phyloP scores from a whole-genome alignment of 2,888 invertebrate genomes.

The Drosophila anomalata region DNA sequence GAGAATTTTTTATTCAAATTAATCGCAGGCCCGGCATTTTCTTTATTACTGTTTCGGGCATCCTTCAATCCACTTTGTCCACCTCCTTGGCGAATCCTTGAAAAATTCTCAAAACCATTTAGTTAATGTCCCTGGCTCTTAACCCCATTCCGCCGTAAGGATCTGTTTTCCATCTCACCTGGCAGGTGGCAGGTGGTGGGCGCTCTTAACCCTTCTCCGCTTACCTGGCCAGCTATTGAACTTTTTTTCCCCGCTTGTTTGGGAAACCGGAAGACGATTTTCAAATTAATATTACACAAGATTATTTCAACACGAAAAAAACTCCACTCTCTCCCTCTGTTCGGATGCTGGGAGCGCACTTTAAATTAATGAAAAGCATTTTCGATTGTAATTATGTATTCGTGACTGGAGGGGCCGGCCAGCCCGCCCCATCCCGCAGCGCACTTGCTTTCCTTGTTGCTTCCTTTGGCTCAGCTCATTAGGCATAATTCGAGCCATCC shows the following conservation, averaged over 20 bases:
- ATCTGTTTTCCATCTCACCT: conserved; percentile 7
- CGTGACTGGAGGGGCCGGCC: conserved; percentile 62
- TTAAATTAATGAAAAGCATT: conserved; percentile 77
- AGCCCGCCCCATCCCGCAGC: background rate
- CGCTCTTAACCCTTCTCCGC: conserved; percentile 4
- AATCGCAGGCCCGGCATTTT: background rate
- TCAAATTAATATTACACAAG: conserved; percentile 38
- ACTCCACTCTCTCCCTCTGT: background rate
- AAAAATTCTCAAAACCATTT: conserved; percentile 52
- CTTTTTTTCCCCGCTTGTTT: background rate
- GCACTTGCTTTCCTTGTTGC: conserved; percentile 21
- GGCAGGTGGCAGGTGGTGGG: background rate
- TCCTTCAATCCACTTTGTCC: background rate
- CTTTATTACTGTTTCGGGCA: background rate
- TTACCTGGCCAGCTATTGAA: background rate
- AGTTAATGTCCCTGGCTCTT: conserved; percentile 55
- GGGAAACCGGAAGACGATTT: conserved; percentile 15
- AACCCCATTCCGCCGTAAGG: conserved; percentile 47
- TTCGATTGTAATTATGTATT: conserved; percentile 77
- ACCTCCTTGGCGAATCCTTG: background rate
- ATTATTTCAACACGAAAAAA: conserved; percentile 26
- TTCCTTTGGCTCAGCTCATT: conserved; percentile 62
- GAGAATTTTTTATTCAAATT: background rate
- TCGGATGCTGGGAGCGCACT: conserved; percentile 57
- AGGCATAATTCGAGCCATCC: conserved; percentile 64